Evolutionary conservation across 2,888 invertebrate genomes (phyloP).

Genomic region (Ectropis crepuscularia): DNA sequence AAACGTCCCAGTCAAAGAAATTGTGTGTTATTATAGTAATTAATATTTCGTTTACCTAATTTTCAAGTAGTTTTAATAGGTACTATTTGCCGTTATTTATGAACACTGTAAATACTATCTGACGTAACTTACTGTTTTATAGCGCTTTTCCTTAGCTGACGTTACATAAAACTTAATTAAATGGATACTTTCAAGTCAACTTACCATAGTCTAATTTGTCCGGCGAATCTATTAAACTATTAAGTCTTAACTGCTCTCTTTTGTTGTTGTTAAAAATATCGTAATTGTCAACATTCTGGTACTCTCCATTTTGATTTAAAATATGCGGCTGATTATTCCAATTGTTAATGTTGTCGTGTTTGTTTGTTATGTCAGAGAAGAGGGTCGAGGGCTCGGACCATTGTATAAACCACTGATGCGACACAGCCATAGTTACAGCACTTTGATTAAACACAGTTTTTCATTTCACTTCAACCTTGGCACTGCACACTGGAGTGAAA

Average conservation of each 20-base stretch:
- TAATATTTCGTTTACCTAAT: no score
- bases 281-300: conserved; percentile 37
- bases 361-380: conserved; percentile 66
- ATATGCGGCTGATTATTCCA: conserved; percentile 52
- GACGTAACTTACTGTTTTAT: conserved; percentile 1
- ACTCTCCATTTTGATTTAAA: conserved; percentile 42
- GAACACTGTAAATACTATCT: neutral
- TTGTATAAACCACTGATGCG: conserved; percentile 81
- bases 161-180: conserved; percentile 6
- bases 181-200: conserved; percentile 28
- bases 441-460: conserved; percentile 32
- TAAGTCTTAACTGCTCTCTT: conserved; percentile 31
- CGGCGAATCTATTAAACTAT: conserved; percentile 35
- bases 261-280: conserved; percentile 34
- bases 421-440: conserved; percentile 69
- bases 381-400: conserved; percentile 73
- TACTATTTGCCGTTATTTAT: no score
- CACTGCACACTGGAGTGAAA: conserved; percentile 41
- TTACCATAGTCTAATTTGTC: conserved; percentile 49
- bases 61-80: no score
- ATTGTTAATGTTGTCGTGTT: conserved; percentile 61
- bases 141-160: neutral
- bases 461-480: conserved; percentile 47
- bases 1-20: no score
- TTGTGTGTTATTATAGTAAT: no score